phyloP scores from a whole-genome alignment of 1,140 invertebrate genomes.

The Druon quercuslanigerum region DNA sequence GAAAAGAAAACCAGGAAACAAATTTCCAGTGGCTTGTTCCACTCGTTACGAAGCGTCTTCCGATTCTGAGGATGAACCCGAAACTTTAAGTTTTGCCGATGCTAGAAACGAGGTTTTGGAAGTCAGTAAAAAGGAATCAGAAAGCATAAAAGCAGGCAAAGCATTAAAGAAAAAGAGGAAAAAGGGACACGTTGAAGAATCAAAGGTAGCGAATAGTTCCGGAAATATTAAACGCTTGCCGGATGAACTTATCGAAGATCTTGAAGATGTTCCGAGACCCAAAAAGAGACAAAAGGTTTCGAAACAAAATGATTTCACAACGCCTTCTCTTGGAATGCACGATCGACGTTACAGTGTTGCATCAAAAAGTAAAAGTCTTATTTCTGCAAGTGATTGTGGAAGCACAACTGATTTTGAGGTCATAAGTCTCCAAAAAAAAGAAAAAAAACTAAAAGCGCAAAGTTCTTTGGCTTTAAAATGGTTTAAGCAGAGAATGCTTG shows the following conservation, averaged over 20 bases:
- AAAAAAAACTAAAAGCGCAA: conserved; percentile 37
- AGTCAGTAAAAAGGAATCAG: neutral
- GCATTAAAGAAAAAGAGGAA: neutral
- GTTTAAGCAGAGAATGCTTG: conserved; percentile 40
- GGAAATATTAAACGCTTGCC: conserved; percentile 37
- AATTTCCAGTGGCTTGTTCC: neutral
- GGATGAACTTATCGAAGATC: conserved; percentile 30
- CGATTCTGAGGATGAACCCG: neutral
- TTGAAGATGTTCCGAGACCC: neutral
- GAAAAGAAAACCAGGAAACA: neutral
- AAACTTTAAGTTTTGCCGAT: neutral
- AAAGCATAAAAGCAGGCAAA: neutral
- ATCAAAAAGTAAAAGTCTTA: neutral
- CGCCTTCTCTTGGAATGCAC: neutral
- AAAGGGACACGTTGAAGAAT: no score
- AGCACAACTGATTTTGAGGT: conserved; percentile 50
- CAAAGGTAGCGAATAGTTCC: neutral
- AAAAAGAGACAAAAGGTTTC: neutral
- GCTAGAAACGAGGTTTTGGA: conserved; percentile 3
- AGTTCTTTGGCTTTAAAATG: conserved; percentile 25
- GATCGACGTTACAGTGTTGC: neutral
- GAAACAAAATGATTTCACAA: neutral
- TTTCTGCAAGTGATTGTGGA: conserved; percentile 36
- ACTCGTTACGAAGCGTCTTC: neutral
- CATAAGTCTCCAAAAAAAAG: conserved; percentile 10